Conservation (phyloP, 2,888 invertebrate genomes). For the Sabatieria punctata region DNA sequence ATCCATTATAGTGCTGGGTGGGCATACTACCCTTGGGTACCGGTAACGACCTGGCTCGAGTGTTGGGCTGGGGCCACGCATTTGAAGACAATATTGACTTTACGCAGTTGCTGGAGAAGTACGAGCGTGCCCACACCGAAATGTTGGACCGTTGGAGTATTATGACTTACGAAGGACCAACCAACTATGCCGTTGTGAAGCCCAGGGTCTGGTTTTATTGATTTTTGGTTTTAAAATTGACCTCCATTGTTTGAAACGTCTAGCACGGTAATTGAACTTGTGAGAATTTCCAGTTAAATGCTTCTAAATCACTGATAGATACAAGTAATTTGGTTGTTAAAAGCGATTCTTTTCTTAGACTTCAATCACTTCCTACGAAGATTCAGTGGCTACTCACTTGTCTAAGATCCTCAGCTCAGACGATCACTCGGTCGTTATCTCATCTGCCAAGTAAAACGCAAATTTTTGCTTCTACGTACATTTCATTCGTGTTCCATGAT, state of each 20-base stretch:
- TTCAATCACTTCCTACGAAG: conserved; percentile 43
- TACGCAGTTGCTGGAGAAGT: conserved; percentile 72
- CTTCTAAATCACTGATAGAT: too few species aligned
- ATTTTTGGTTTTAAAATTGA: too few species aligned
- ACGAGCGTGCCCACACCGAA: conserved; percentile 89
- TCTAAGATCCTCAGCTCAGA: conserved; percentile 68
- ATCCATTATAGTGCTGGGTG: conserved; percentile 58
- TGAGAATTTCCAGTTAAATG: too few species aligned
- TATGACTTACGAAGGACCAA: conserved; percentile 54
- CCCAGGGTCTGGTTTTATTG: too few species aligned
- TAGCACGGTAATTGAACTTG: too few species aligned
- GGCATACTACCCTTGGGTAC: conserved; percentile 87
- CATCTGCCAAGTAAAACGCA: conserved; percentile 50
- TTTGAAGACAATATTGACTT: conserved; percentile 90
- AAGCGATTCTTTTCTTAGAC: conserved; percentile 20
- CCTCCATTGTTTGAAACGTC: too few species aligned
- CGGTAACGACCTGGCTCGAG: conserved; percentile 84
- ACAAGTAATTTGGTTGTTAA: too few species aligned
- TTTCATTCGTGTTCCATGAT: too few species aligned
- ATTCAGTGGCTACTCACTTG: conserved; percentile 57
- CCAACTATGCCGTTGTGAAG: too few species aligned
- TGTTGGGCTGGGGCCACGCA: conserved; percentile 86
- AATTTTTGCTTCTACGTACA: too few species aligned
- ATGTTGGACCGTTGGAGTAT: conserved; percentile 95
- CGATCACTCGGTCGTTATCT: conserved; percentile 51